Evolutionary conservation across 2,888 invertebrate species (phyloP), one percentile per base, ranked within the genome.

Genomic region (Digitonthophagus gazella): DNA sequence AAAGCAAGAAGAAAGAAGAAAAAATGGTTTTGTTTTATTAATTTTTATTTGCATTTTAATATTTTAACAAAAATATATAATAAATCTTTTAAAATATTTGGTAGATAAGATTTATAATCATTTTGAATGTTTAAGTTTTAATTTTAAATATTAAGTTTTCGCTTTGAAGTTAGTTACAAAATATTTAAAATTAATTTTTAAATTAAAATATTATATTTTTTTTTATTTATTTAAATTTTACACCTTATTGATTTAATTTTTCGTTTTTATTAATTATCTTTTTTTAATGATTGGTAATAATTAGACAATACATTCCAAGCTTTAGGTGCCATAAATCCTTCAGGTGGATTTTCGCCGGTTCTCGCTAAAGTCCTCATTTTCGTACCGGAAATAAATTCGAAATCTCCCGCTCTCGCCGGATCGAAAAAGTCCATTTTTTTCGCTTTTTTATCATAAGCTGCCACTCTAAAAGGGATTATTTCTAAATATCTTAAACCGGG

Each of bases 401-500:
- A 98, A 79, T 98, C 97, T 65, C 93, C 90, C 78, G 93, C 93
- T 73, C 94, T 87, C 15, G 88, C 87, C 0, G 94, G 91, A 75
- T 98, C 96, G 82, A 95, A 98, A 85, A 96, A 97, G 57, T 91
- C 92, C 97, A 97, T 97, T 77, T 89, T 89, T 68, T 89, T 89
- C 69, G 88, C 86, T 1, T 87, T 91, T 61, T 89, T 91, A 83
- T 98, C 97, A 81, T 98, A 98, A 0, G 98, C 98, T 0, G 98
- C 98, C n/a, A 98, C 98, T 74, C 93, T 90, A 87, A 98, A 98
- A 1, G 98, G 98, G 74, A 98, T 91, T 72, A 98, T 97, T 88
- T 97, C 96, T 14, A 98, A 86, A 67, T 91, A 90, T 67, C 90
- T 89, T 15, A 98, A 86, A 0, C 97, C 98, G 4, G 97, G 96